A percentile compares a stretch with the other conserved stretches of the same genome.
These are phyloP conservation scores for Listrodromus nycthemerus DNA, from an alignment of 2,888 invertebrate genomes.

Conservation along the genomic window DNA sequence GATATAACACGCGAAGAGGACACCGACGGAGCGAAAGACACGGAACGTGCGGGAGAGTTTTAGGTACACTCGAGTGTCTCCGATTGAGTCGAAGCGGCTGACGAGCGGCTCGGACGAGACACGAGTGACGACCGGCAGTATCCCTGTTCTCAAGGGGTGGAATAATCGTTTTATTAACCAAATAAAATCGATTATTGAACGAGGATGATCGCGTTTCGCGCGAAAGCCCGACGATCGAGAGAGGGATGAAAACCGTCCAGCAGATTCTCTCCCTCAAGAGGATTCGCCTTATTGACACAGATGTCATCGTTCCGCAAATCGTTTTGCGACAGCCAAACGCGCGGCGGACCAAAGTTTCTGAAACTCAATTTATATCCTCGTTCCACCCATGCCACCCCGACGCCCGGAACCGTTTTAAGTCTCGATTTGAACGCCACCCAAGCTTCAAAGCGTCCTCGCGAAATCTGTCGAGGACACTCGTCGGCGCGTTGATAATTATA, in stretches of 20 bases:
- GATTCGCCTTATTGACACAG: constrained; percentile 83
- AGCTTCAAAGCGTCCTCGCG: constrained; percentile 55
- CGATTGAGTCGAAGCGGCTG: constrained; percentile 9
- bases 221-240: constrained; percentile 55
- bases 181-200: constrained; percentile 83
- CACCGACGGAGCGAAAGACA: constrained; percentile 23
- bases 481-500: constrained; percentile 54
- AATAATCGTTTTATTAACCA: constrained; percentile 83
- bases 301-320: constrained; percentile 78
- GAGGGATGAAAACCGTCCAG: constrained; percentile 53
- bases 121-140: constrained; percentile 44
- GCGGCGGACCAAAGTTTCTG: constrained; percentile 70
- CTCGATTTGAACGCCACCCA: constrained; percentile 37
- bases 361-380: constrained; percentile 69
- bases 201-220: constrained; percentile 79
- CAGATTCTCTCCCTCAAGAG: constrained; percentile 72
- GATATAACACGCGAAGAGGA: constrained; percentile 42
- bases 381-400: constrained; percentile 16
- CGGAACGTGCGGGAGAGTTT: constrained; percentile 71
- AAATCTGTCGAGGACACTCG: constrained; percentile 52
- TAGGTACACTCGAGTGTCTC: constrained; percentile 66
- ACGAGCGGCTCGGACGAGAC: constrained; percentile 50
- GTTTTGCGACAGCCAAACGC: constrained; percentile 77
- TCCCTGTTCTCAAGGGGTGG: constrained; percentile 54
- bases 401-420: constrained; percentile 33